Evolutionary conservation across 1,140 invertebrate genomes (phyloP).

Genomic region (Zaprionus inermis): DNA sequence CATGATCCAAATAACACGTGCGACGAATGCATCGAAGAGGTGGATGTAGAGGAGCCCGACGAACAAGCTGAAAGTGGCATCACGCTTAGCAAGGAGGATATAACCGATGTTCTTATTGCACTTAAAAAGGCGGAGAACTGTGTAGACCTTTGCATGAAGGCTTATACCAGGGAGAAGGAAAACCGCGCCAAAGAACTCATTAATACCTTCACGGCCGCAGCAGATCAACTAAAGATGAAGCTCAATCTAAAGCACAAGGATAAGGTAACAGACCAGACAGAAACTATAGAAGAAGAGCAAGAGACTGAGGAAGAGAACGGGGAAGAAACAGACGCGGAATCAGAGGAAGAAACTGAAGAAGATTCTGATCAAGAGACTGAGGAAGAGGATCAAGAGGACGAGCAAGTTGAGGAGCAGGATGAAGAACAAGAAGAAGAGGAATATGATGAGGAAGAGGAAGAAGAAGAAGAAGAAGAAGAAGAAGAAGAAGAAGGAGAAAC

Average conservation of each 20-base stretch:
- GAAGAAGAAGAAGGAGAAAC: neutral
- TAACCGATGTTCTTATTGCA: constrained; percentile 2
- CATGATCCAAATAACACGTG: neutral
- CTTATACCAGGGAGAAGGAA: constrained; percentile 1
- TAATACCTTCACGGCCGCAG: neutral
- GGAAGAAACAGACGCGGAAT: neutral
- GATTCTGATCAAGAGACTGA: neutral
- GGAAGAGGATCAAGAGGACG: neutral
- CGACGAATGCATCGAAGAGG: neutral
- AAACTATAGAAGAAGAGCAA: neutral
- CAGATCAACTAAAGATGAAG: constrained; percentile 14
- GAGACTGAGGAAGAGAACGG: neutral
- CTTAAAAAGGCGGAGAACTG: constrained; percentile 23
- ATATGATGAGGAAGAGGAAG: neutral
- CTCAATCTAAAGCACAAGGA: neutral
- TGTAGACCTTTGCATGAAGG: constrained; percentile 18
- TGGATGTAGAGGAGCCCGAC: neutral
- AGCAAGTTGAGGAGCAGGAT: neutral
- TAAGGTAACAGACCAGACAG: neutral
- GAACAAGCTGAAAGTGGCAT: neutral
- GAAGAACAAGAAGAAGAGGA: neutral
- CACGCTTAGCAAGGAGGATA: constrained; percentile 5
- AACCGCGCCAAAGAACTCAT: constrained; percentile 12
- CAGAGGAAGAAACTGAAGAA: neutral
- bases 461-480: neutral